Evolutionary conservation across 2,113 vertebrate genomes (phyloP).

Genomic region (Sinocyclocheilus grahami): DNA sequence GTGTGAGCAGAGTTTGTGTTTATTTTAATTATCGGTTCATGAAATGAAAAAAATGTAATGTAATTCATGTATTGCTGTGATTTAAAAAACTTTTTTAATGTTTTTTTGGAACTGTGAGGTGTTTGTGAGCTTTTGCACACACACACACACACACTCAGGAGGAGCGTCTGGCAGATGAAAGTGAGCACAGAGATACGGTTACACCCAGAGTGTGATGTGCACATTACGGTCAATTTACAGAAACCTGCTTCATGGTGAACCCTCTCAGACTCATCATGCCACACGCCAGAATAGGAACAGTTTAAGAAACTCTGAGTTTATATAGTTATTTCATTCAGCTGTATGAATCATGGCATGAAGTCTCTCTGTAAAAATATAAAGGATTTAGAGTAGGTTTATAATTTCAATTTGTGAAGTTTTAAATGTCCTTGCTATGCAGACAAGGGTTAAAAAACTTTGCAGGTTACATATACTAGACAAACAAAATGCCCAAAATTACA

Average conservation of each 20-base stretch:
- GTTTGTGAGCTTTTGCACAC: constrained; percentile 20
- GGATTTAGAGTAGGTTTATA: neutral
- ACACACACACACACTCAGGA: neutral
- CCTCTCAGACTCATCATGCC: constrained; percentile 51
- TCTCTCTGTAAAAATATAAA: neutral
- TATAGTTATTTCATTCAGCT: neutral
- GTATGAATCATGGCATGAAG: neutral
- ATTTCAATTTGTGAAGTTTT: neutral
- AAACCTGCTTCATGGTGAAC: constrained; percentile 50
- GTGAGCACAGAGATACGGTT: constrained; percentile 41
- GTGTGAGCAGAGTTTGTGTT: constrained; percentile 27
- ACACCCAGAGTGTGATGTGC: constrained; percentile 39
- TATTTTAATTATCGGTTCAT: neutral
- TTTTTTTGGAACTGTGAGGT: constrained; percentile 9
- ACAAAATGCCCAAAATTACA: neutral
- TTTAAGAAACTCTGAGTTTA: constrained; percentile 13
- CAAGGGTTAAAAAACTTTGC: neutral
- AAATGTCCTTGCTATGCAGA: neutral
- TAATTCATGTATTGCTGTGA: constrained; percentile 1
- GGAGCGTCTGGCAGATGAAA: constrained; percentile 48
- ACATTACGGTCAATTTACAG: constrained; percentile 60
- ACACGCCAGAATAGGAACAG: neutral
- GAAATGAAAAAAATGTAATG: neutral
- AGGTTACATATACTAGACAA: neutral
- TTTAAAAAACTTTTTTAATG: neutral